Evolutionary conservation across 64 coral and sea anemone genomes (phyloP).

Genomic region (Catalaphyllia jardinei): DNA sequence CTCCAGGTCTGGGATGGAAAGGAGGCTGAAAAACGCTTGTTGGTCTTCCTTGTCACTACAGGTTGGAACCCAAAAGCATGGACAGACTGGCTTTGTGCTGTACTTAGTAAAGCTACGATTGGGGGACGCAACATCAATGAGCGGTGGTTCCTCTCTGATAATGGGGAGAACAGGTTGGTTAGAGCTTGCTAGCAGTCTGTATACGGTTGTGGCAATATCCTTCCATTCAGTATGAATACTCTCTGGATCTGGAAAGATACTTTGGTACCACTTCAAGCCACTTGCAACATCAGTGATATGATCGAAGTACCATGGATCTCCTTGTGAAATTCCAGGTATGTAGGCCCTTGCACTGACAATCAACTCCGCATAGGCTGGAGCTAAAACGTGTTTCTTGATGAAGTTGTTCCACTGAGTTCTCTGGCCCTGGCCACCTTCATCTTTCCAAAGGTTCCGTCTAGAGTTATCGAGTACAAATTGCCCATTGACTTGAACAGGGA

Average conservation of each 20-base stretch:
- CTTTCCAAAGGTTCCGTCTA: conserved; percentile 79
- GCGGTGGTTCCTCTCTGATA: conserved; percentile 26
- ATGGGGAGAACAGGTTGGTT: conserved; percentile 76
- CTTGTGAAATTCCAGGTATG: conserved; percentile 70
- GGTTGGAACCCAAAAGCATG: conserved; percentile 75
- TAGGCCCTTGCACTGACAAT: conserved; percentile 48
- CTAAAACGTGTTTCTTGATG: conserved; percentile 76
- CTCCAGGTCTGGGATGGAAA: conserved; percentile 30
- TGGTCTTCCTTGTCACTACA: conserved; percentile 59
- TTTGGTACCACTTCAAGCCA: conserved; percentile 90
- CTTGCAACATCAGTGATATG: conserved; percentile 30
- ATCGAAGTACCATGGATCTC: conserved; percentile 67
- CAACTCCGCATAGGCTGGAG: conserved; percentile 86
- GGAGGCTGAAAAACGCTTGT: conserved; percentile 57
- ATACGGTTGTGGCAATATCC: conserved; percentile 59
- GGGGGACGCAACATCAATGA: not conserved
- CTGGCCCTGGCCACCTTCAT: conserved; percentile 41
- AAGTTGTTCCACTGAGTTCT: conserved; percentile 90
- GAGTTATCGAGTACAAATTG: conserved; percentile 91
- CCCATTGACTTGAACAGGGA: conserved; percentile 95
- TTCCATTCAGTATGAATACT: conserved; percentile 79
- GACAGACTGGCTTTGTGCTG: not conserved
- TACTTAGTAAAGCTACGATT: not conserved
- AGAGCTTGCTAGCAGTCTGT: conserved; percentile 51
- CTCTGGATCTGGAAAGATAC: conserved; percentile 77